Evolutionary conservation across 2,888 invertebrate genomes (phyloP).

Genomic region (Luffia ferchaultella): DNA sequence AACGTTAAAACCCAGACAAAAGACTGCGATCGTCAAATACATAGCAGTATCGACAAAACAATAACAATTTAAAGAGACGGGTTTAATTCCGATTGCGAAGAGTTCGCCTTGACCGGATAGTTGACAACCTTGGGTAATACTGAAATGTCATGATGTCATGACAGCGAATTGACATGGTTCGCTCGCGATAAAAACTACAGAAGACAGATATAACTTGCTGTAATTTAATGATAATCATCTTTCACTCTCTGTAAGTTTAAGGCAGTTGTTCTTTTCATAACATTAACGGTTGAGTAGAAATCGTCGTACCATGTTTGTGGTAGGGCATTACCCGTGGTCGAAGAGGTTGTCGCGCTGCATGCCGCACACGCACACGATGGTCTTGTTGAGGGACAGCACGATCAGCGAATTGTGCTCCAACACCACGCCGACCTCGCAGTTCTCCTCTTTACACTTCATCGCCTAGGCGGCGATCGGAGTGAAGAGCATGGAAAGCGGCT

Average conservation of each 20-base stretch:
- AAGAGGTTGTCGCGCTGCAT: slow-evolving; percentile 49
- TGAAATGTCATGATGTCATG: slow-evolving; percentile 21
- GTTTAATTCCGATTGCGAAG: slow-evolving; percentile 31
- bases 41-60: too few species aligned
- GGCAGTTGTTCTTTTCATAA: too few species aligned
- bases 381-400: slow-evolving; percentile 59
- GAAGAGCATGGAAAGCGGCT: slow-evolving; percentile 57
- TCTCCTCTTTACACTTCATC: slow-evolving; percentile 68
- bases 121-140: slow-evolving; percentile 41
- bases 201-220: background rate
- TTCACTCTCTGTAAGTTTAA: too few species aligned
- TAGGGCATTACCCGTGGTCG: slow-evolving; percentile 53
- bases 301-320: slow-evolving; percentile 18
- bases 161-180: background rate
- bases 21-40: too few species aligned
- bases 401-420: slow-evolving; percentile 61
- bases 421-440: slow-evolving; percentile 63
- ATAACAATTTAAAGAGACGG: slow-evolving; percentile 25
- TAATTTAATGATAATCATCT: background rate
- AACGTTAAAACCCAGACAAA: slow-evolving; percentile 10
- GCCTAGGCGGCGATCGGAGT: slow-evolving; percentile 61
- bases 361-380: slow-evolving; percentile 62
- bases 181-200: background rate
- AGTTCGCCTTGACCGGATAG: slow-evolving; percentile 45
- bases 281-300: background rate